Base-by-base conservation (phyloP, 2,888 invertebrate species). In the Epinotia bilunana region DNA sequence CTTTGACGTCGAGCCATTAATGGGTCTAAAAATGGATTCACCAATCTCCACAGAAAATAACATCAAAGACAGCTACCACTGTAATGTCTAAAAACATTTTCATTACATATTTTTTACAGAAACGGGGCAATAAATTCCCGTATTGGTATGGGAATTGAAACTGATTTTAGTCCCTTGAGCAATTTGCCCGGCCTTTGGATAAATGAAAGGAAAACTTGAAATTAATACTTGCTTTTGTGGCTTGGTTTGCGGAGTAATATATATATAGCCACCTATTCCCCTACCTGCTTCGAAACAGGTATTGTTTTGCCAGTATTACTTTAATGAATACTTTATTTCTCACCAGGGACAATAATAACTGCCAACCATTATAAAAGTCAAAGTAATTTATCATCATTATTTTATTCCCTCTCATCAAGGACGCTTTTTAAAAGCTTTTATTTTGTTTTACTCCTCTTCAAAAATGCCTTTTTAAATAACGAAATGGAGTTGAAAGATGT, bases 71-170 rank as follows among this genome's bases (percentile, higher is more conserved):
- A 70, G 7, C 53, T 6, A 13, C 7, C 46, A n/a, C 46, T 61
- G 33, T 39, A n/a, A 68, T 11, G 18, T 58, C 46, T 23, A 46
- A 28, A 28, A 64, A 28, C 64, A 67, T 33, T 73, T 33, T 23
- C 49, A 39, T 33, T 60, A n/a, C 28, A 33, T n/a, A n/a, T 57
- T 64, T 63, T 74, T 39, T 39, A 49, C 70, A n/a, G 53, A 67
- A 67, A 60, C 60, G 46, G 46, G 28, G 53, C 57, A 62, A 62
- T 72, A 67, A 53, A 75, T 72, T 55, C 61, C 11, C 43, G 18
- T 61, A 72, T 75, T 75, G 72, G 71, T 71, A 20, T 53, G 74
- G 74, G 71, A 75, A 71, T 75, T 61, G 55, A 62, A 72, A 72
- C 65, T 55, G 65, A 49, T 67, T 72, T 67, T 46, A 46, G 33